Percentiles rank a stretch among this genome's conserved stretches.
These are phyloP conservation scores for Zaprionus ghesquierei DNA, from an alignment of 1,140 invertebrate species.

Conservation along the genomic window DNA sequence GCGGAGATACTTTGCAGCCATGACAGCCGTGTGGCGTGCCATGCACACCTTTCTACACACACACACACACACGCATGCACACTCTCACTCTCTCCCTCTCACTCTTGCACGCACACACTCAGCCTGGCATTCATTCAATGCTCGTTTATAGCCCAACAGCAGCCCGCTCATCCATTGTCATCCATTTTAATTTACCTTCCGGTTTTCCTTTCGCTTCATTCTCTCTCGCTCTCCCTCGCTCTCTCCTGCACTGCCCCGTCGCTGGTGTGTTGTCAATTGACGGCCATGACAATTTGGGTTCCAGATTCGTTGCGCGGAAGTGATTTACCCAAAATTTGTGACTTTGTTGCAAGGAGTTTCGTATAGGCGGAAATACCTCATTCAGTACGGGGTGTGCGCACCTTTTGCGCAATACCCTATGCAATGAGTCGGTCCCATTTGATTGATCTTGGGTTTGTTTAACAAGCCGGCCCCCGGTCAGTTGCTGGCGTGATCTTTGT, in stretches of 20 bases:
- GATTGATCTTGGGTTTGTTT: slow-evolving; percentile 67
- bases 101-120: not conserved
- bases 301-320: slow-evolving; percentile 73
- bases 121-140: slow-evolving; percentile 62
- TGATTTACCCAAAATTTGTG: slow-evolving; percentile 62
- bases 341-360: slow-evolving; percentile 50
- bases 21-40: slow-evolving; percentile 42
- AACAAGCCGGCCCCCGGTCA: slow-evolving; percentile 51
- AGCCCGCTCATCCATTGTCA: slow-evolving; percentile 65
- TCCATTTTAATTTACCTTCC: slow-evolving; percentile 81
- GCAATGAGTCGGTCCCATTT: slow-evolving; percentile 8
- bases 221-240: slow-evolving; percentile 20
- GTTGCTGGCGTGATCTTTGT: slow-evolving; percentile 66
- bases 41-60: slow-evolving; percentile 34
- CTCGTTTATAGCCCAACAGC: slow-evolving; percentile 60
- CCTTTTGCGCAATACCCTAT: slow-evolving; percentile 22
- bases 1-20: slow-evolving; percentile 28
- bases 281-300: slow-evolving; percentile 75
- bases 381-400: slow-evolving; percentile 28
- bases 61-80: slow-evolving; percentile 16
- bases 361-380: slow-evolving; percentile 55
- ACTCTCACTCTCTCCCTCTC: slow-evolving; percentile 47
- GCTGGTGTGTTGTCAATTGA: slow-evolving; percentile 59
- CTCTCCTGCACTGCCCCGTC: not conserved
- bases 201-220: slow-evolving; percentile 59